Evolutionary conservation across 2,888 invertebrate genomes (phyloP), one percentile per base, ranked within the genome.

Genomic region (Tortricodes alternella): DNA sequence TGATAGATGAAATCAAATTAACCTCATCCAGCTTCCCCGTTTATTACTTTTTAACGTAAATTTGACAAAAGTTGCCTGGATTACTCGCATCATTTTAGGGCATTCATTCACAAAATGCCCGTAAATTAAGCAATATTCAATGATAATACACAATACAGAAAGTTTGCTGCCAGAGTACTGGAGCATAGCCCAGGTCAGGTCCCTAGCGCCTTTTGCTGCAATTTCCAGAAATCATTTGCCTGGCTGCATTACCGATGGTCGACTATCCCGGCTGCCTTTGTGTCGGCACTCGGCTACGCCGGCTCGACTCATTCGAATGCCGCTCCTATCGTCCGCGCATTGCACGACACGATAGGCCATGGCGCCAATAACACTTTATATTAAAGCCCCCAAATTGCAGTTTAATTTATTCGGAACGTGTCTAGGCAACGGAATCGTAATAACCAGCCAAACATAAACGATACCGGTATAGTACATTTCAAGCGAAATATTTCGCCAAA

Each of bases 401-500:
- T 89, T 89, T 88, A 89, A 89, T 89, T 88, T 89, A 90, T 90
- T 88, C 89, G 71, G 85, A 71, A 81, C 89, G 89, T 89, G 89
- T 89, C 85, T 83, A 86, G 83, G 86, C 85, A 88, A 85, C 83
- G 80, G 83, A 85, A 85, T 87, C 83, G 87, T 83, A 89, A 88
- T 89, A 89, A 87, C 88, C 58, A 76, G 76, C 74, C 79, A 83
- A 87, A 89, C 86, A 87, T 85, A 85, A 86, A 79, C 78, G 79
- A 73, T 71, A 78, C 75, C 79, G 83, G 84, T 85, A 77, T 83
- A 80, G 76, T 51, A 15, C 15, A 15, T 50, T 48, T 15, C 9
- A 43, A 46, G 41, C 39, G 27, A 41, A 53, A 55, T 55, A 48
- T 55, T 35, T 49, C 29, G 21, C 6, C 24, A 8, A 37, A 46